Evolutionary conservation across 2,113 vertebrate genomes (phyloP), one percentile per base, ranked within the genome.

Genomic region (Salminus brasiliensis): DNA sequence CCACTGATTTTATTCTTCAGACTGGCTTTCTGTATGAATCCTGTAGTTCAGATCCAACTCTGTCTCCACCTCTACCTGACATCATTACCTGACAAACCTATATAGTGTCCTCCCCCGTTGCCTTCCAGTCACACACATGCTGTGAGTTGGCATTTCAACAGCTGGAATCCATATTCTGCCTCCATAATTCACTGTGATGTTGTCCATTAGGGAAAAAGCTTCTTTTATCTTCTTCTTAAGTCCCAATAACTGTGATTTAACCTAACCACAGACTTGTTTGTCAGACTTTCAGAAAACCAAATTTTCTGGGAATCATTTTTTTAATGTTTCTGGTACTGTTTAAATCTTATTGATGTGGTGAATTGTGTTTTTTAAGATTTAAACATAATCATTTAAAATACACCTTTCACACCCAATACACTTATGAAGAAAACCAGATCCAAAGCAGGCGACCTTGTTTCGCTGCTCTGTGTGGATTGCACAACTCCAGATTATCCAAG

Each of bases 121-220:
- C 43, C 27, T 79, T 25, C 55, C 27, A 52, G 41, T 78, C 70
- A 79, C 76, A 68, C 76, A 65, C 76, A 45, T 55, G 76, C 65
- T 72, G 71, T 11, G 76, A 66, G 41, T 36, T 83, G 81, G 81
- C 72, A 71, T 83, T 79, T 76, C 57, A 83, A 45, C 72, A 83
- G 76, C 76, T 79, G 72, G 25, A 39, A 71, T 79, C 65, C 72
- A 83, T 72, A 79, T 79, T 78, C 76, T 27, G 27, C 62, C 72
- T 83, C 77, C 47, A 71, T 63, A 55, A 78, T 82, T 72, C 65
- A 55, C 21, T 65, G 65, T 36, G 72, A 36, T 29, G 55, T 79
- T 34, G 41, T 16, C 41, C 53, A 69, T 52, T 41, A 23, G n/a
- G 23, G 47, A 63, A 45, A n/a, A n/a, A n/a, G n/a, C n/a, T n/a